A percentile compares a stretch with the other conserved stretches of the same genome.
phyloP scores from a whole-genome alignment of 2,797 vertebrate genomes.

The Enteromius fasciolatus region DNA sequence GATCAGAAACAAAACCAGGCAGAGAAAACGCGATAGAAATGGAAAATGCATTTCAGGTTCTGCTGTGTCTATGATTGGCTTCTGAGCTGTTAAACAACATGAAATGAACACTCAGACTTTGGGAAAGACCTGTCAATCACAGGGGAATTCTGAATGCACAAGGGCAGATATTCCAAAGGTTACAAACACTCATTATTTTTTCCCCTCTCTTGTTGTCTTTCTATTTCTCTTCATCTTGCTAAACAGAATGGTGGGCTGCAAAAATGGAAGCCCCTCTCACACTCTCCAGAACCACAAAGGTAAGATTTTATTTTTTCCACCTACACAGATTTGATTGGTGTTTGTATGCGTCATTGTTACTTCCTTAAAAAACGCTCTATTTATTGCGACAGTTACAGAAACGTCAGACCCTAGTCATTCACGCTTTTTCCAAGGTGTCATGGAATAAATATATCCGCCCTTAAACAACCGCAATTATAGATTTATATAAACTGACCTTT shows the following conservation, averaged over 20 bases:
- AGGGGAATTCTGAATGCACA: neutral
- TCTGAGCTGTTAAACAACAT: neutral
- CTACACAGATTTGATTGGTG: conserved; percentile 22
- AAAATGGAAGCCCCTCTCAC: conserved; percentile 84
- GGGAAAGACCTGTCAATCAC: neutral
- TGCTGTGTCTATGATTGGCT: conserved; percentile 7
- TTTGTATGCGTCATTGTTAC: conserved; percentile 36
- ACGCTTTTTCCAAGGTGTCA: neutral
- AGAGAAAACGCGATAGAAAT: neutral
- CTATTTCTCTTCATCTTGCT: neutral
- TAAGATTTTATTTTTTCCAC: conserved; percentile 70
- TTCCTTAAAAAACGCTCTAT: conserved; percentile 21
- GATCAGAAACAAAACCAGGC: conserved; percentile 36
- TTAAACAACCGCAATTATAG: neutral
- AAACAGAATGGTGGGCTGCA: conserved; percentile 75
- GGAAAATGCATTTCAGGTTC: conserved; percentile 66
- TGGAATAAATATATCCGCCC: conserved; percentile 18
- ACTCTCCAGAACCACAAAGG: conserved; percentile 87
- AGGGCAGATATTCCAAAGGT: neutral
- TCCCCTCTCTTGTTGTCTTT: neutral
- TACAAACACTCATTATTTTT: neutral
- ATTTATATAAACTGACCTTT: neutral
- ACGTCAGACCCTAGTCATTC: conserved; percentile 18
- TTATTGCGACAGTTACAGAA: neutral
- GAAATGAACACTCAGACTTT: conserved; percentile 2